Evolutionary conservation across 2,797 vertebrate genomes (phyloP), one percentile per base, ranked within the genome.

Genomic region (Hephaestus fuliginosus): DNA sequence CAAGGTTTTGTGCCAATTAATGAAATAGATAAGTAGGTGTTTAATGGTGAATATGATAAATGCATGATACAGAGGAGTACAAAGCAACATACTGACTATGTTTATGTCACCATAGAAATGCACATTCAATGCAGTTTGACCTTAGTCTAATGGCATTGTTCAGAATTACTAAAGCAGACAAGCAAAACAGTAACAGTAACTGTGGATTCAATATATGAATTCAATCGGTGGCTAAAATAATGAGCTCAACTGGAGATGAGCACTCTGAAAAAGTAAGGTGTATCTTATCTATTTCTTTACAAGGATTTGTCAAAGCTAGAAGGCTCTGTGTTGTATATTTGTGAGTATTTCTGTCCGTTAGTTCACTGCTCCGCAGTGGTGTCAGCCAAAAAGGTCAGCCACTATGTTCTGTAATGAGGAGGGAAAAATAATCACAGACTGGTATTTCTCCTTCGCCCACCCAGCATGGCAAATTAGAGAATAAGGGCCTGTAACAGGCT

Each of bases 321-420:
- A 41, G 39, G 39, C 36, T 66, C 46, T 49, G 20, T 51, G 30
- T 39, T 5, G 9, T 39, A 17, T 66, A 43, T 65, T 60, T 74
- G 30, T 82, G 33, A 49, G 60, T 75, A 33, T 70, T 80, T 82
- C 61, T 83, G 79, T 74, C 46, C 30, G 55, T 75, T 55, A 71
- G 58, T 84, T 61, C 20, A 17, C 70, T 15, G 57, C 72, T 69
- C 67, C 69, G 51, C 81, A 71, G 85, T 78, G 55, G 60, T 83
- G 52, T 80, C 78, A 55, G 65, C 55, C 58, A 67, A 90, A 66
- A 88, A 86, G 88, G 86, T 92, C 88, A 86, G 83, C 46, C 72
- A 82, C 83, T 71, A 76, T 78, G 72, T 74, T 78, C 86, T 69
- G 67, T 90, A 92, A 93, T 88, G 89, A 93, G 84, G 76, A 82